Evolutionary conservation across 1,140 invertebrate species (phyloP).

Genomic region (Calephelis virginiensis): DNA sequence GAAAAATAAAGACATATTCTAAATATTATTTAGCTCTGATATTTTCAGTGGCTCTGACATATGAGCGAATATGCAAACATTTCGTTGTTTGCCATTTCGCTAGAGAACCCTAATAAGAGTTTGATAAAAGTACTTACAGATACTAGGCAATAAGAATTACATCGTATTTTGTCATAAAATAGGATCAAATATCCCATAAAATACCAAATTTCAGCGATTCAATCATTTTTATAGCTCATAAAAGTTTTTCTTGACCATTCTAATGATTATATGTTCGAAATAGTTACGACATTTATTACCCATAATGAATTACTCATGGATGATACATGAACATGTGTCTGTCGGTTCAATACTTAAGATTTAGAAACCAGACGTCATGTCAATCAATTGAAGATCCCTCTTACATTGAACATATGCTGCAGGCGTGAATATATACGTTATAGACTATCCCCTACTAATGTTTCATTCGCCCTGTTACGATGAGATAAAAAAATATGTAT

Average conservation of each 20-base stretch:
- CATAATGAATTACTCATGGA: constrained; percentile 54
- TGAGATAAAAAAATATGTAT: not conserved
- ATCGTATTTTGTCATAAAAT: constrained; percentile 10
- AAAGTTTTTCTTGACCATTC: constrained; percentile 12
- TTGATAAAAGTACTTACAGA: not conserved
- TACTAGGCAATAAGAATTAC: constrained; percentile 1
- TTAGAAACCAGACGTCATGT: constrained; percentile 60
- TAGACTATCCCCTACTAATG: constrained; percentile 40
- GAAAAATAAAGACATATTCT: no score
- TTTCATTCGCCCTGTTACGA: not conserved
- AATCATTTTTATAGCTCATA: constrained; percentile 12
- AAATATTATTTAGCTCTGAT: no score
- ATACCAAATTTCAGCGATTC: constrained; percentile 14
- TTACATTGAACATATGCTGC: constrained; percentile 66
- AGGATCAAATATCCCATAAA: constrained; percentile 14
- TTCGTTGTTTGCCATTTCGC: no score
- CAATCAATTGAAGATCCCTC: constrained; percentile 66
- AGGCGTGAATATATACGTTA: constrained; percentile 63
- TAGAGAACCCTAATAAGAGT: not conserved
- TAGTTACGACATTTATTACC: constrained; percentile 57
- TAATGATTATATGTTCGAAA: constrained; percentile 24
- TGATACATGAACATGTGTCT: constrained; percentile 50
- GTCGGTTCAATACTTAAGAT: constrained; percentile 47
- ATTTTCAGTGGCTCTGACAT: no score
- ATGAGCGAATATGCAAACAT: no score